phyloP scores from a whole-genome alignment of 1,140 invertebrate species.

The Zaprionus davidi region DNA sequence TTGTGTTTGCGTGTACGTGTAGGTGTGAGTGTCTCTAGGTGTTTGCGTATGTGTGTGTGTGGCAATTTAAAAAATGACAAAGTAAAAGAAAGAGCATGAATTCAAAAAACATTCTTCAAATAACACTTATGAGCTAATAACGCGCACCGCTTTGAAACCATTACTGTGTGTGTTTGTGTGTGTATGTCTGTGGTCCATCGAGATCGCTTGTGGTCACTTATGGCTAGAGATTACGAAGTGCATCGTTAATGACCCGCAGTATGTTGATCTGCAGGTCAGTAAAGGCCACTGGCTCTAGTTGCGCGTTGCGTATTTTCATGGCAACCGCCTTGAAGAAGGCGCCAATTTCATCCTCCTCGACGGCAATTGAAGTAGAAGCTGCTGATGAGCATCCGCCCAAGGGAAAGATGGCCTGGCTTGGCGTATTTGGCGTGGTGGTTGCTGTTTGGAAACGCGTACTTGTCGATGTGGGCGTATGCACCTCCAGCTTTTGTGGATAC shows the following conservation, averaged over 20 bases:
- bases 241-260: conserved; percentile 73
- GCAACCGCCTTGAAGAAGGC: conserved; percentile 79
- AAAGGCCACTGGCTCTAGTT: conserved; percentile 75
- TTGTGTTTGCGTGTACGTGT: conserved; percentile 16
- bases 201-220: conserved; percentile 20
- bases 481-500: conserved; percentile 57
- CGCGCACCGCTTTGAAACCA: conserved; percentile 51
- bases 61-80: conserved; percentile 37
- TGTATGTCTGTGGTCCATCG: conserved; percentile 13
- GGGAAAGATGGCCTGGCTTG: conserved; percentile 42
- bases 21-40: conserved; percentile 6
- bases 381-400: conserved; percentile 24
- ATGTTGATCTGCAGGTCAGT: conserved; percentile 82
- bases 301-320: conserved; percentile 81
- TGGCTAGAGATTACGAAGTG: conserved; percentile 71
- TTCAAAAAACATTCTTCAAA: conserved; percentile 52
- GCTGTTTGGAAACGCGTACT: conserved; percentile 47
- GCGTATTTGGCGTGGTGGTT: conserved; percentile 49
- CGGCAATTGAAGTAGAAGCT: conserved; percentile 19
- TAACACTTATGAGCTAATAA: conserved; percentile 69
- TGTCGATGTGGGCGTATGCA: conserved; percentile 53
- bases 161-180: conserved; percentile 6
- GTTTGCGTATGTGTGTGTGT: conserved; percentile 19
- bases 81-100: conserved; percentile 32
- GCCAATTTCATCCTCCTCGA: conserved; percentile 79